These are phyloP conservation scores for Drosophila vallismaia DNA, from an alignment of 2,888 invertebrate species.

Conservation along the genomic window DNA sequence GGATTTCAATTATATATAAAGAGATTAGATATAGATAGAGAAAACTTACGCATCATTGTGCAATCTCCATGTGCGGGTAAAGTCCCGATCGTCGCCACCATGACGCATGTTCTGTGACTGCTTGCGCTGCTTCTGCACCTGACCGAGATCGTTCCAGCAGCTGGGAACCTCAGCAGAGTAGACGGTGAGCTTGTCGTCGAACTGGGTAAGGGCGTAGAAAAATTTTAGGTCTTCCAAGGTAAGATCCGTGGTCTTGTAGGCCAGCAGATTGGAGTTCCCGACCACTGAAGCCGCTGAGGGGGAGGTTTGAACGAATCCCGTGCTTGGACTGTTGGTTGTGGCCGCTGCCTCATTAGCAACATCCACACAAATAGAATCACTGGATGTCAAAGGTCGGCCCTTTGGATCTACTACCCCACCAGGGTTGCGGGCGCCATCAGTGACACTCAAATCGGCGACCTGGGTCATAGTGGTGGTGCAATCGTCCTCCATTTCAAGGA, in stretches of 20 bases:
- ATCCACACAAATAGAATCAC: conserved; percentile 51
- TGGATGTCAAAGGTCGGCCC: conserved; percentile 21
- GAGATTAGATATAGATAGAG: too few relatives aligned
- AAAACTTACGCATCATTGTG: conserved; percentile 90
- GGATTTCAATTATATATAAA: neutral
- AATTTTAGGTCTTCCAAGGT: conserved; percentile 87
- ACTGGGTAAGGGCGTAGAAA: conserved; percentile 90
- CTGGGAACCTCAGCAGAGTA: conserved; percentile 96
- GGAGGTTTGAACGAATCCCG: conserved; percentile 68
- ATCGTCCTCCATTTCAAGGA: conserved; percentile 88
- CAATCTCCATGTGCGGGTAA: conserved; percentile 94
- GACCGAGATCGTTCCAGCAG: conserved; percentile 97
- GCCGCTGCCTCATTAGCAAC: conserved; percentile 42
- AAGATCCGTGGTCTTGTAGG: conserved; percentile 86
- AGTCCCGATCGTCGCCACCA: conserved; percentile 87
- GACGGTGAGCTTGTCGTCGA: conserved; percentile 86
- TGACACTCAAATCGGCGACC: conserved; percentile 71
- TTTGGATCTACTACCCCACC: conserved; percentile 12
- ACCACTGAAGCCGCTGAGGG: conserved; percentile 64
- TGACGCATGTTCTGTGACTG: conserved; percentile 91
- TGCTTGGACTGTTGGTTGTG: conserved; percentile 7
- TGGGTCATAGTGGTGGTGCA: conserved; percentile 71
- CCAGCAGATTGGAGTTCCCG: conserved; percentile 83
- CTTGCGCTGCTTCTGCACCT: conserved; percentile 94
- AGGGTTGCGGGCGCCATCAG: conserved; percentile 65